Evolutionary conservation across 2,888 invertebrate species (phyloP), one percentile per base, ranked within the genome.

Genomic region (Tetragonisca angustula): DNA sequence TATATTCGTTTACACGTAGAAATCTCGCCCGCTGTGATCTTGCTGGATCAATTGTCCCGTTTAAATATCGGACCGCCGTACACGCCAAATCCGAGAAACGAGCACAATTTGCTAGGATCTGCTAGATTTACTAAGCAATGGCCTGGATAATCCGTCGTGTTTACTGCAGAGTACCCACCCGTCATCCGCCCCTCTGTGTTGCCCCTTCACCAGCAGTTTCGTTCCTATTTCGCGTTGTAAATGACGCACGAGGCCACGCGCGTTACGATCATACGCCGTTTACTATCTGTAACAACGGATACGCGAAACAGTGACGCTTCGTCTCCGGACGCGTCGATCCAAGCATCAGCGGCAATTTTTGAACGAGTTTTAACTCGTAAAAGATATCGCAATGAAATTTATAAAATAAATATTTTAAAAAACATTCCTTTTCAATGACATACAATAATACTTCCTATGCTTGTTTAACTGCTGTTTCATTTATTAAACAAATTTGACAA

Each of bases 101-200:
- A 87, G 88, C 83, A 81, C 89, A 83, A 91, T 88, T 90, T 83
- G 88, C 87, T 76, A 83, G 84, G 88, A 88, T 88, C 87, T 91
- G 87, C 87, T 89, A 89, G 90, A 91, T 91, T 90, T 87, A 85
- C 91, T 86, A 90, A 91, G 90, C 91, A 90, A 91, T 89, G 89
- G 87, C 83, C 88, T 85, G 90, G 84, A 90, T 91, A 91, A 91
- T 90, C 90, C 87, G 81, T 87, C 86, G 88, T 87, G 88, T 88
- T 90, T 88, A 84, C 79, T 79, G 68, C 75, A 81, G 77, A 43
- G 43, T 76, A 76, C 69, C 83, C 76, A 78, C 74, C 74, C 54
- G 59, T 64, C 64, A 50, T 68, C 71, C 50, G 19, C 70, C 68
- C 67, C 50, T 21, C 70, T 56, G 59, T 27, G 64, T 52, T 78